Conservation (phyloP, 2,797 vertebrate species). For the Selene dorsalis region DNA sequence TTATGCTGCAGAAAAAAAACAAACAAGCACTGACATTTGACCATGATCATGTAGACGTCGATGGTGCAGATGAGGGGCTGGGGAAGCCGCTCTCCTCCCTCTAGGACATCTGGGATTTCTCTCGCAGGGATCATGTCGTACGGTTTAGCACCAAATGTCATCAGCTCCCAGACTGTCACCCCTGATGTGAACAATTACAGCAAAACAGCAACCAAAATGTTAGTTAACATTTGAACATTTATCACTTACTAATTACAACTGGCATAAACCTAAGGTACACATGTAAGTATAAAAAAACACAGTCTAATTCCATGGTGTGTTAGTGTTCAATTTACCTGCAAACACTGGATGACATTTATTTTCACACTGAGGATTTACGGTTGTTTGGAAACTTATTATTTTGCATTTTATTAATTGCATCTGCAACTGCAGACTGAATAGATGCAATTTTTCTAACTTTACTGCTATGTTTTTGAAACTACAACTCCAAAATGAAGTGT, state of each 20-base stretch:
- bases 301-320: background rate
- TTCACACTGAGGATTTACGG: background rate
- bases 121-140: conserved; percentile 96
- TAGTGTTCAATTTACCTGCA: background rate
- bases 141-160: conserved; percentile 97
- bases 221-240: background rate
- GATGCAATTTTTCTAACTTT: background rate
- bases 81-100: conserved; percentile 93
- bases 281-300: background rate
- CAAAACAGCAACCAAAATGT: background rate
- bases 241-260: background rate
- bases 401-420: no score
- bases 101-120: conserved; percentile 94
- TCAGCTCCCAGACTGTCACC: conserved; percentile 98
- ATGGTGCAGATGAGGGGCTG: conserved; percentile 97
- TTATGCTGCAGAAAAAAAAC: conserved; percentile 6
- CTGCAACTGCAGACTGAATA: no score
- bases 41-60: conserved; percentile 99
- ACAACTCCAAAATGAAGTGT: no score
- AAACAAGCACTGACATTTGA: conserved; percentile 92
- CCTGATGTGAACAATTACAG: conserved; percentile 76
- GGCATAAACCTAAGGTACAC: background rate
- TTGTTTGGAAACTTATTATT: no score
- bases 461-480: background rate
- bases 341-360: background rate